A percentile compares a stretch with the other conserved stretches of the same genome.
Evolutionary conservation across 2,888 invertebrate genomes (phyloP).

Genomic region (Sinotaia quadrata): DNA sequence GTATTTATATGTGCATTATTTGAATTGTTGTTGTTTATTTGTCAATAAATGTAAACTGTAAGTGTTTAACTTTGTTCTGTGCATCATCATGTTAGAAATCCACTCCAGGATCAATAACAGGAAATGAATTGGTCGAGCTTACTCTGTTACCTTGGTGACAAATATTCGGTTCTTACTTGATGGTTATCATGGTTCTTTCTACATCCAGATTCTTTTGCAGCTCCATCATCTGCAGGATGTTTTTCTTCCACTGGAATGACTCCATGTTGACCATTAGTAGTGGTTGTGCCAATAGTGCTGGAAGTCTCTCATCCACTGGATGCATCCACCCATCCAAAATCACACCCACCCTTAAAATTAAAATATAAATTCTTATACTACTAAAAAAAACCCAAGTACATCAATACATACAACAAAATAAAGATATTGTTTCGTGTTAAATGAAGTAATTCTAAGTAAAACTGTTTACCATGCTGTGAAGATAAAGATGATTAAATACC

Average conservation of each 20-base stretch:
- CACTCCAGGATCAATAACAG: no score
- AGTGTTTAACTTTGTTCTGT: no score
- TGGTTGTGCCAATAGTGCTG: conserved; percentile 55
- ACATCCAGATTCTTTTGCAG: conserved; percentile 38
- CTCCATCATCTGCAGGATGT: conserved; percentile 56
- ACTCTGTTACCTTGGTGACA: no score
- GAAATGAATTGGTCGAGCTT: no score
- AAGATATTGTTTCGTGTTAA: not conserved
- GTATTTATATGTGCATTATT: no score
- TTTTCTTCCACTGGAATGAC: conserved; percentile 66
- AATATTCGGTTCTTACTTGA: conserved; percentile 48
- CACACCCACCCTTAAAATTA: conserved; percentile 57
- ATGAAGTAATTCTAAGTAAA: not conserved
- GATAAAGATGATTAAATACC: not conserved
- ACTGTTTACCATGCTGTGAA: not conserved
- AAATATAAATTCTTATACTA: no score
- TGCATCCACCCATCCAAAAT: conserved; percentile 69
- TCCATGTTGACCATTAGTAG: conserved; percentile 64
- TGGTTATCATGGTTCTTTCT: conserved; percentile 55
- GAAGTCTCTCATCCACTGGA: conserved; percentile 60
- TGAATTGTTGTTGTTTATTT: no score
- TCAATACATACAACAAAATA: no score
- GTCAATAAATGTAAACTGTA: no score
- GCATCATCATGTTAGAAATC: no score
- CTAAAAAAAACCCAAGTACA: no score